Base-by-base conservation (phyloP, 2,888 invertebrate species). In the Serrognathus titanus region DNA sequence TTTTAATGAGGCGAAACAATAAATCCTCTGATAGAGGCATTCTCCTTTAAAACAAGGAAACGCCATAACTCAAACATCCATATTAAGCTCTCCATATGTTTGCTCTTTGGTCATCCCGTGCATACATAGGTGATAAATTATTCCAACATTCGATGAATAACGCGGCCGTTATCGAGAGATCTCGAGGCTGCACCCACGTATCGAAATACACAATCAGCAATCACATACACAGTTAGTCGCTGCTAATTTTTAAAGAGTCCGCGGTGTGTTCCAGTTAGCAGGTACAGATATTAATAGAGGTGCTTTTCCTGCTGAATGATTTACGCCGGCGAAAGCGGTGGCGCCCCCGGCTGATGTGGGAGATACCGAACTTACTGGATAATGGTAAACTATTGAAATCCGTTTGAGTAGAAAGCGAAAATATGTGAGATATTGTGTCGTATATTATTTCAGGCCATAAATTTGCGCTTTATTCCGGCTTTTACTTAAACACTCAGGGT, bases 241-340 rank as follows among this genome's bases (percentile, higher is more conserved):
- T 46, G 48, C 54, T 40, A 55, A 57, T 66, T 65, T 65, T 66
- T 64, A 57, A 53, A 58, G 55, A 55, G 57, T 62, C 62, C 58
- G 58, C 58, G 51, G 52, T 53, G 56, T 64, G 67, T 69, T 68
- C 69, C 66, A 69, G 66, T 69, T 68, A 67, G 66, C 66, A 66
- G 64, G 64, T 57, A 60, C 59, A 60, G 62, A 66, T 68, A 68
- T 68, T 68, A 68, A 67, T 68, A 62, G 64, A 65, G 60, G 67
- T 66, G 59, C 62, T 47, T 47, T 51, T 59, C 57, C 61, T 61
- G 61, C 63, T 54, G 61, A 64, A 62, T 67, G 66, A 69, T 67
- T 68, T 67, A 68, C 65, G 56, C 59, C 47, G 57, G 59, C 60
- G 52, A 55, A 57, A 55, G 59, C 55, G 55, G 51, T 61, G 60